Evolutionary conservation across 2,113 vertebrate genomes (phyloP), one percentile per base, ranked within the genome.

Genomic region (Pandion haliaetus): DNA sequence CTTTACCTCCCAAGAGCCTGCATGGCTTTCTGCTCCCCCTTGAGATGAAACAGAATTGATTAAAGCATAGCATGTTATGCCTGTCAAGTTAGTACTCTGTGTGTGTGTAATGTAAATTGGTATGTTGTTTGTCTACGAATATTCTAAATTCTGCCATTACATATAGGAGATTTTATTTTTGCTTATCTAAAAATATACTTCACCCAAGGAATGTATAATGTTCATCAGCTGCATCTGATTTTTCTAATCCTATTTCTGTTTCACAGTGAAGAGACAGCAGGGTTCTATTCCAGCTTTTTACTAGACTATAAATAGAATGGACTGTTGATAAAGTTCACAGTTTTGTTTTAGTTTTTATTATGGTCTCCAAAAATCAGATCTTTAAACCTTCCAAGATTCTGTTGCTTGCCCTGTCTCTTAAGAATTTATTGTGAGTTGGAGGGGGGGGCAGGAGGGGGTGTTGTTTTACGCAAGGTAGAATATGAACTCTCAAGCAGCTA

Each of bases 41-140:
- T 86, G 94, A 96, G 55, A 93, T 86, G 87, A 91, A 97, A 97
- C 34, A 88, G 63, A 94, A 74, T 93, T 76, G 82, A 73, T 88
- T 93, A 88, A 72, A 95, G 84, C 76, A 71, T 71, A 97, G 98
- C 97, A 98, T 98, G 97, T 95, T 95, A 29, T 73, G 96, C 90
- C 93, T 97, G 95, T 94, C 95, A 87, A 92, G 40, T 84, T 77
- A 85, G 79, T 91, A 84, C 47, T 92, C n/a, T 82, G 5, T 81
- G 55, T 93, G 77, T 84, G 72, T 42, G 86, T 95, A 59, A 77
- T 34, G 82, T 97, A 54, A 72, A 94, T 96, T 61, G 49, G 77
- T 96, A 93, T 89, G 95, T 90, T 82, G 83, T 95, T 95, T 52
- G 82, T 96, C 73, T 93, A 10, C 72, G 49, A 91, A 59, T 96